These are phyloP conservation scores for Acropora tenuis DNA, from an alignment of 64 coral and sea anemone species.

Conservation along the genomic window DNA sequence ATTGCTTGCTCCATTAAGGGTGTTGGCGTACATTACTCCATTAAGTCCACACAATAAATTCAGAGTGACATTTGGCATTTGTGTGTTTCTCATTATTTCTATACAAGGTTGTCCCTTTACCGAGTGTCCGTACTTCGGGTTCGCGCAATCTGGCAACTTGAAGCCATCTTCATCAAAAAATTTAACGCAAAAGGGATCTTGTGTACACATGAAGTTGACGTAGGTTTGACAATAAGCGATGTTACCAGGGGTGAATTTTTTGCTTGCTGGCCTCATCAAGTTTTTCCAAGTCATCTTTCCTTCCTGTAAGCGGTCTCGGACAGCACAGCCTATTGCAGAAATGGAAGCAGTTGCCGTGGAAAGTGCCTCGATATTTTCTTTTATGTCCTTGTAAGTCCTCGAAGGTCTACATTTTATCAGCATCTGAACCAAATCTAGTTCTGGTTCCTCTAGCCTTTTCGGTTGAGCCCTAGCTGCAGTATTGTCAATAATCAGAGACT, in stretches of 20 bases:
- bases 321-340: conserved; percentile 35
- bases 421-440: conserved; percentile 28
- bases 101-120: conserved; percentile 41
- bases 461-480: background rate
- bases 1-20: background rate
- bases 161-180: conserved; percentile 70
- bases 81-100: conserved; percentile 24
- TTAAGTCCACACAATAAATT: conserved; percentile 31
- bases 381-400: background rate
- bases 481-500: background rate
- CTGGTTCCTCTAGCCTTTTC: conserved; percentile 16
- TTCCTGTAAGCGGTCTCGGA: conserved; percentile 20
- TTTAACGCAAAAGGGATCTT: conserved; percentile 32
- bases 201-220: conserved; percentile 57
- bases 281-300: conserved; percentile 72
- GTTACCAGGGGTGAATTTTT: conserved; percentile 33
- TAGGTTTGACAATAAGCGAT: conserved; percentile 51
- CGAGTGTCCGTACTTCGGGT: conserved; percentile 64
- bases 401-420: conserved; percentile 18
- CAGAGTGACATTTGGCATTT: conserved; percentile 51
- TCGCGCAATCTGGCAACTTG: conserved; percentile 55
- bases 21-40: conserved; percentile 35
- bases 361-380: background rate
- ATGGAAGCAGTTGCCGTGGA: conserved; percentile 1
- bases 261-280: conserved; percentile 37